Percentiles rank a stretch among this genome's conserved stretches.
phyloP scores from a whole-genome alignment of 2,888 invertebrate genomes.

The Hypomecis punctinalis region DNA sequence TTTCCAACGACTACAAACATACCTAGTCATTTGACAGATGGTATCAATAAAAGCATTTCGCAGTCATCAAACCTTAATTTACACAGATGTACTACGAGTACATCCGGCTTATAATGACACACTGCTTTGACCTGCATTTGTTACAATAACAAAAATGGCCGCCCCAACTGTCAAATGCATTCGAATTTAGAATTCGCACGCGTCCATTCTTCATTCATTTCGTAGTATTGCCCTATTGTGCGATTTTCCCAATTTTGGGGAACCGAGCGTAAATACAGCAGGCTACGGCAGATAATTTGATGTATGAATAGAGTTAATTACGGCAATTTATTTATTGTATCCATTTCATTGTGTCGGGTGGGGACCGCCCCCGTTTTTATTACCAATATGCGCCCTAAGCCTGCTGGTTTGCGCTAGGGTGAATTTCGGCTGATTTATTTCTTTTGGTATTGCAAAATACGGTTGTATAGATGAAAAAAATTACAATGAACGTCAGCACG shows the following conservation, averaged over 20 bases:
- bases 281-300: conserved; percentile 73
- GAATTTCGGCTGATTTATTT: conserved; percentile 67
- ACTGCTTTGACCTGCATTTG: conserved; percentile 61
- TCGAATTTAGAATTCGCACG: conserved; percentile 61
- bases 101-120: conserved; percentile 43
- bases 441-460: conserved; percentile 52
- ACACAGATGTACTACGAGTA: conserved; percentile 46
- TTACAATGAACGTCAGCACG: conserved; percentile 45
- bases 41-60: conserved; percentile 39
- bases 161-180: conserved; percentile 71
- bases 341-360: conserved; percentile 68
- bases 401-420: conserved; percentile 59
- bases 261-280: conserved; percentile 59
- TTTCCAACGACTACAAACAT: conserved; percentile 4
- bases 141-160: conserved; percentile 65
- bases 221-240: conserved; percentile 55
- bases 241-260: conserved; percentile 56
- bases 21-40: conserved; percentile 34
- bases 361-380: conserved; percentile 69
- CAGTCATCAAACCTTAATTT: conserved; percentile 43
- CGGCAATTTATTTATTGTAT: conserved; percentile 79
- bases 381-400: conserved; percentile 66
- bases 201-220: conserved; percentile 57
- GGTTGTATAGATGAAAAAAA: conserved; percentile 38
- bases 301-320: conserved; percentile 81